Base-by-base conservation (phyloP, 2,113 vertebrate genomes). In the Rhabdomys dilectus region DNA sequence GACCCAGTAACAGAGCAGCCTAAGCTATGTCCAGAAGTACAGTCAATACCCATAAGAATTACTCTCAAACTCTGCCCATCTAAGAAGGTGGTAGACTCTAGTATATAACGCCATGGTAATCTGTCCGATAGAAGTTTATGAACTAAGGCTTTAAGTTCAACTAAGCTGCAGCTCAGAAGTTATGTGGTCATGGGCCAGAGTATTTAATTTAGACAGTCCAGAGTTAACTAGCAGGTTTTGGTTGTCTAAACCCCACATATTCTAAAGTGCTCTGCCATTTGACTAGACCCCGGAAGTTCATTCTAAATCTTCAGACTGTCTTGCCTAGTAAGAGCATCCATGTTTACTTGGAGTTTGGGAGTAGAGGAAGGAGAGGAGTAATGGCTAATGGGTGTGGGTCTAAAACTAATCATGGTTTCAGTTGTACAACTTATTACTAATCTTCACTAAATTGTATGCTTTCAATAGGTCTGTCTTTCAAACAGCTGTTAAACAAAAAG, bases 161-260 rank as follows among this genome's bases (percentile, higher is more conserved):
- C 51, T 29, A 48, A 64, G 24, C 15, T 62, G 24, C 29, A 94
- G 8, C 22, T 60, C 34, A 88, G 62, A 93, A 96, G 73, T 42
- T 42, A 92, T 51, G 39, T 48, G 93, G 60, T 34, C 68, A 78
- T n/a, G 34, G 70, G 31, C 51, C 15, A 45, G 48, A 9, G 16
- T 39, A 58, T 22, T 68, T 68, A 26, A 36, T 6, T 36, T 70
- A 13, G 17, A 22, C 53, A 45, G 56, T 42, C 91, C 53, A 60
- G 36, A 81, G 48, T 70, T 39, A 94, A 73, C 78, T 89, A 82
- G 66, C 75, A 92, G 91, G 80, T 53, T 51, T 73, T 26, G 24
- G 7, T 78, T 77, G n/a, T 92, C 86, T 75, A 68, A 64, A 93
- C 0, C 1, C 17, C 81, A 56, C 48, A 64, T 19, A 13, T 81